Base-by-base conservation (phyloP, 2,888 invertebrate genomes). In the Ormyrus labotus region DNA sequence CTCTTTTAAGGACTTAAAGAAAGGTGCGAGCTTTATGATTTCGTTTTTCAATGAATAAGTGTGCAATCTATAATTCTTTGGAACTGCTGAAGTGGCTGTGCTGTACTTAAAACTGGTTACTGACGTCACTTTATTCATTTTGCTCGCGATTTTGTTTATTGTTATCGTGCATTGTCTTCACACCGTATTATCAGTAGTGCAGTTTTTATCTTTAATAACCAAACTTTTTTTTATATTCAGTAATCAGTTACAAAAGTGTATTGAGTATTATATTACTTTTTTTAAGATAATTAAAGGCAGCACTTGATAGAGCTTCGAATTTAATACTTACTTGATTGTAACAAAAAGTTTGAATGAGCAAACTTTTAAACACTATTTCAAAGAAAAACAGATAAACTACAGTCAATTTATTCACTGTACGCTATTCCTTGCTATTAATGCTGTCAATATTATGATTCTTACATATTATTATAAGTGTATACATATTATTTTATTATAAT, bases 21-120 rank as follows among this genome's bases (percentile, higher is more conserved):
- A 82, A 55, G 72, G 63, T 79, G 60, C 72, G 53, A 72, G 72
- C 75, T 76, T 79, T 78, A 79, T 58, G 45, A 57, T n/a, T 78
- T 75, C 71, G 10, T 65, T 74, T 73, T 69, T 71, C 78, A 68
- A 78, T 51, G 13, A 78, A 11, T 74, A 71, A 70, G 67, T 77
- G 73, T 82, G 72, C 77, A 82, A 82, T 77, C 53, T 70, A 73
- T 51, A 13, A 75, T 67, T 78, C 67, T 71, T 75, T 79, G 73
- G 73, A 82, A 80, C 74, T 80, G 73, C 63, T 80, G 50, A 75
- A 78, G 68, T 80, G 82, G 78, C 82, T 82, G 81, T 82, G 80
- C 78, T 82, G 81, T 82, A 82, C 82, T 82, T 82, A 82, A 81
- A 78, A 82, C 82, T 81, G 82, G 58, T 82, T 78, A 81, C 73